phyloP scores from a whole-genome alignment of 2,888 invertebrate species.

The Heliconius sara region DNA sequence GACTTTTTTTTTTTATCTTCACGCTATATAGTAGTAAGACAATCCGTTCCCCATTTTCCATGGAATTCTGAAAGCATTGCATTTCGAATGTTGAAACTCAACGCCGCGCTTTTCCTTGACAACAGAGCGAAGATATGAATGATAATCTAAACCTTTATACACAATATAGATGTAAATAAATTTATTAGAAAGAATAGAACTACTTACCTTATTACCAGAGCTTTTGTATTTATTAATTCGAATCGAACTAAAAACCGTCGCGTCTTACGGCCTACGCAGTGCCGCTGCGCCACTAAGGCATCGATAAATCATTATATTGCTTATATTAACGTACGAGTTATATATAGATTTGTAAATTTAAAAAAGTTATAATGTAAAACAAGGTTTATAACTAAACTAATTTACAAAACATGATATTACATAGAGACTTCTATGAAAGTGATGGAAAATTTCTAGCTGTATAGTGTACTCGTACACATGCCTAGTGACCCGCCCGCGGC shows the following conservation, averaged over 20 bases:
- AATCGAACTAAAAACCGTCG: background rate
- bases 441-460: background rate
- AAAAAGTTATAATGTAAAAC: background rate
- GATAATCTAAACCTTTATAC: too few species aligned
- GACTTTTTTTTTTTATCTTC: background rate
- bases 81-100: background rate
- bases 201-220: too few species aligned
- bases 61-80: background rate
- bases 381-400: background rate
- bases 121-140: too few species aligned
- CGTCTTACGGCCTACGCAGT: background rate
- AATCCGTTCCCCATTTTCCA: background rate
- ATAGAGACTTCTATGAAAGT: background rate
- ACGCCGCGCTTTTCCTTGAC: background rate
- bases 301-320: background rate
- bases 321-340: too few species aligned
- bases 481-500: background rate
- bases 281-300: background rate
- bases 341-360: background rate
- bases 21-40: background rate
- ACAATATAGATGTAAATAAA: too few species aligned
- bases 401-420: background rate
- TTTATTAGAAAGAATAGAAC: too few species aligned
- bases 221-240: background rate
- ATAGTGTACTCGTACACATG: too few species aligned